A percentile compares a stretch with the other conserved stretches of the same genome.
Evolutionary conservation across 1,140 invertebrate genomes (phyloP).

Genomic region (Pseudomyrmex dendroicus): DNA sequence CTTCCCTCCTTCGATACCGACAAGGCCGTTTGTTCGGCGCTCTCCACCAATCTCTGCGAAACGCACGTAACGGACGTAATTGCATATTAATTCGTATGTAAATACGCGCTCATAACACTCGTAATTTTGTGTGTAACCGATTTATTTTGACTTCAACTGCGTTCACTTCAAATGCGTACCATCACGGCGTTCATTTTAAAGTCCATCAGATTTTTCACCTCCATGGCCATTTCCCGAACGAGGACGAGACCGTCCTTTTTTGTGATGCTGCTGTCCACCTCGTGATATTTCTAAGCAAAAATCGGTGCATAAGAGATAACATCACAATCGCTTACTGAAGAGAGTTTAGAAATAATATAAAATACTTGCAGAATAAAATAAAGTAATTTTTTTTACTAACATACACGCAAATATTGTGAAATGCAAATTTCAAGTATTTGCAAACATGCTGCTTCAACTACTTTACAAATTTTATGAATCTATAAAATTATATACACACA

Average conservation of each 20-base stretch:
- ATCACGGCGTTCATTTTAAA: slow-evolving; percentile 95
- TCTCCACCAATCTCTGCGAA: slow-evolving; percentile 95
- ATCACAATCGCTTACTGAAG: too few species aligned
- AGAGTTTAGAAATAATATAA: too few species aligned
- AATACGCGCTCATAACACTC: too few species aligned
- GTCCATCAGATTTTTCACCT: slow-evolving; percentile 96
- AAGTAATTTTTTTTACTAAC: too few species aligned
- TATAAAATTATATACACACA: background rate
- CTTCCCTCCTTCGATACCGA: slow-evolving; percentile 87
- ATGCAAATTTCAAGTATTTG: too few species aligned
- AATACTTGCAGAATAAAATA: too few species aligned
- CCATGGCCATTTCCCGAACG: slow-evolving; percentile 92
- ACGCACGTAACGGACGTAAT: too few species aligned
- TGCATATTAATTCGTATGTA: too few species aligned
- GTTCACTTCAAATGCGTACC: slow-evolving; percentile 86
- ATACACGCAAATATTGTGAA: too few species aligned
- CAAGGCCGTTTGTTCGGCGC: slow-evolving; percentile 93
- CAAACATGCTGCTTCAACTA: too few species aligned
- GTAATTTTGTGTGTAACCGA: background rate
- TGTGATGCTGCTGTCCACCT: slow-evolving; percentile 89
- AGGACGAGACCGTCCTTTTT: slow-evolving; percentile 93
- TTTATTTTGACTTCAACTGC: too few species aligned
- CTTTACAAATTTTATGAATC: background rate
- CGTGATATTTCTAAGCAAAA: slow-evolving; percentile 90
- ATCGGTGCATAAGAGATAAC: background rate